Base-by-base conservation (phyloP, 2,113 vertebrate species). In the Indicator indicator region DNA sequence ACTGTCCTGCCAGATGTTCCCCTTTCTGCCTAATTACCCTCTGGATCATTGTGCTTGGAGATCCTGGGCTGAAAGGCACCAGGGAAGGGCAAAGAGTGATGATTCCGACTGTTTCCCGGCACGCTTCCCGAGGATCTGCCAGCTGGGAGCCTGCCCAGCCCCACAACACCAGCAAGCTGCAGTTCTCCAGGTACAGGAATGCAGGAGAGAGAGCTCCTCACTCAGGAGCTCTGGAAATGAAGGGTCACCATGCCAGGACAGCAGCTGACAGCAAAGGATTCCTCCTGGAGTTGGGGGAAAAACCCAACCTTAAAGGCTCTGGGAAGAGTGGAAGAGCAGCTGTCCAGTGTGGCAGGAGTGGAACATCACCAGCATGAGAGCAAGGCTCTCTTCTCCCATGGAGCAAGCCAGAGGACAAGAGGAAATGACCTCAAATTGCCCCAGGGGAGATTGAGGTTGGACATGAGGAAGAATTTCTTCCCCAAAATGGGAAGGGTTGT, bases 1-100 rank as follows among this genome's bases (percentile, higher is more conserved):
- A 1, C 70, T 84, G 42, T 69, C 83, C 87, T 50, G 59, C 89
- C 93, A 90, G 89, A 89, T 94, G 84, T 67, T 95, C 94, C 78
- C 12, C 0, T 91, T 82, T 79, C 87, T 93, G 93, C 87, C 93
- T 87, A 71, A 68, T 72, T 48, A 54, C 62, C 82, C 88, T 55
- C 73, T 2, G 30, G 70, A 42, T 67, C 65, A 0, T 26, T 1
- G 54, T 71, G 87, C 93, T 76, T 58, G 62, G 89, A 89, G 89
- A 91, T 87, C 91, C 67, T 73, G 4, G 0, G 78, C 85, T 94
- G 74, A 85, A 89, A 96, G 93, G 82, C 91, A 84, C 84, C 3
- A 1, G 87, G 69, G 91, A 88, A 96, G 89, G 96, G 82, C 93
- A 87, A 58, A 72, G 74, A 44, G 17, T 48, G 67, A 67, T 85